Evolutionary conservation across 2,113 vertebrate genomes (phyloP).

Genomic region (Pogonocichla stellata): DNA sequence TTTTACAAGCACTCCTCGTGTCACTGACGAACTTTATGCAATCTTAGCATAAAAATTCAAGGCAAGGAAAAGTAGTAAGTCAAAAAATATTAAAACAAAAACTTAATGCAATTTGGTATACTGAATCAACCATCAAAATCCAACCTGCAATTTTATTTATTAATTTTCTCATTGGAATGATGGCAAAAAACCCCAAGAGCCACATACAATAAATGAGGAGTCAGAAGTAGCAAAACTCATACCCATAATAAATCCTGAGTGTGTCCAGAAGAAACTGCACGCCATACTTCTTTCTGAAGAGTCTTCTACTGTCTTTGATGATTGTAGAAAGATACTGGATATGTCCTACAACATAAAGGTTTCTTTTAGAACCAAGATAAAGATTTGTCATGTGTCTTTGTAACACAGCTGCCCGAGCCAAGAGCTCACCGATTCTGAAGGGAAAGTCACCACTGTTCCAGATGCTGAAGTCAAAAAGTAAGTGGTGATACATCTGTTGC

Average conservation of each 20-base stretch:
- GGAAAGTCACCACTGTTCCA: constrained; percentile 98
- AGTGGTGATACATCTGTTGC: constrained; percentile 90
- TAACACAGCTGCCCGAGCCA: not conserved
- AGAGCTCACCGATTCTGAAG: constrained; percentile 87
- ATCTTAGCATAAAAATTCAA: not conserved
- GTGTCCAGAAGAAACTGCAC: constrained; percentile 95
- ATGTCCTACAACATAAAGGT: constrained; percentile 82
- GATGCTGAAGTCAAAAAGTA: constrained; percentile 95
- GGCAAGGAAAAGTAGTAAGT: not conserved
- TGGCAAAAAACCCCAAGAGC: not conserved
- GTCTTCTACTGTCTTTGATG: constrained; percentile 95
- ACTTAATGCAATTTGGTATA: not conserved
- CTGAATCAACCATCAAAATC: not conserved
- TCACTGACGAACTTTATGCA: not conserved
- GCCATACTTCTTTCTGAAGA: constrained; percentile 93
- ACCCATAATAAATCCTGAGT: constrained; percentile 93
- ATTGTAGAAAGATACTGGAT: constrained; percentile 97
- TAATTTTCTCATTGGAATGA: not conserved
- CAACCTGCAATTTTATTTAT: not conserved
- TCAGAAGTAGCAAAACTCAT: constrained; percentile 20
- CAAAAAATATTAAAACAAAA: not conserved
- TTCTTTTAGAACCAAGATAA: constrained; percentile 39
- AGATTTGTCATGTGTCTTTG: not conserved
- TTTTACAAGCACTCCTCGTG: not conserved
- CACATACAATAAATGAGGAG: not conserved